phyloP scores from a whole-genome alignment of 2,113 vertebrate species.

The Mastomys coucha region DNA sequence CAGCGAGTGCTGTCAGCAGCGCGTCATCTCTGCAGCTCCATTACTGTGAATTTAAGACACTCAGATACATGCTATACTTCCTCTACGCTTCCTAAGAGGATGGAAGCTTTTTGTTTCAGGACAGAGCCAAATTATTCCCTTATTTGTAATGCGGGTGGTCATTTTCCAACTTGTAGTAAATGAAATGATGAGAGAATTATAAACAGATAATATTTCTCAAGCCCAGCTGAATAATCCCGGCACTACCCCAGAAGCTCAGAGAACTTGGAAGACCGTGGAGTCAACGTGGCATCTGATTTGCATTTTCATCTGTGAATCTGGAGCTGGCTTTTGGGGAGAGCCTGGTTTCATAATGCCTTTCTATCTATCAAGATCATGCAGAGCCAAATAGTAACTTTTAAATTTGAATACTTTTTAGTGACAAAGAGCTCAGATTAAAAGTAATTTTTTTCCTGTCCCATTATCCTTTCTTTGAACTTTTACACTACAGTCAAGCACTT shows the following conservation, averaged over 20 bases:
- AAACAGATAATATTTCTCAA: slow-evolving; percentile 19
- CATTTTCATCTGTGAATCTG: neutral
- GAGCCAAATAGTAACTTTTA: neutral
- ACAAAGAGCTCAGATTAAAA: slow-evolving; percentile 29
- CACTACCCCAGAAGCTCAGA: neutral
- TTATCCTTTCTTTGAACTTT: neutral
- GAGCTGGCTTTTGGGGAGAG: neutral
- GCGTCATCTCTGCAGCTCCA: neutral
- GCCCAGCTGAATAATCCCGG: neutral
- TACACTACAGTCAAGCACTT: neutral
- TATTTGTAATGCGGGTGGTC: slow-evolving; percentile 36
- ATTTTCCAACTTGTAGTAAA: slow-evolving; percentile 48
- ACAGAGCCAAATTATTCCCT: slow-evolving; percentile 19
- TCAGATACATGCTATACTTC: neutral
- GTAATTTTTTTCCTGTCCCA: neutral
- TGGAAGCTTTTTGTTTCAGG: slow-evolving; percentile 1
- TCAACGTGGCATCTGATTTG: neutral
- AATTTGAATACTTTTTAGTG: neutral
- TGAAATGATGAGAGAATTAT: slow-evolving; percentile 50
- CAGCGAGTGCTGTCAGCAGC: neutral
- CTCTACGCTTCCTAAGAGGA: neutral
- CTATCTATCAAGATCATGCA: neutral
- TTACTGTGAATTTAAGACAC: neutral
- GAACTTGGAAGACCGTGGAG: neutral
- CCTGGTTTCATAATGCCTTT: neutral